Percentiles rank a stretch among this genome's conserved stretches.
Conservation (phyloP, 30 jellyfish, hydroid and myxozoan species). For the Aurelia aurita region DNA sequence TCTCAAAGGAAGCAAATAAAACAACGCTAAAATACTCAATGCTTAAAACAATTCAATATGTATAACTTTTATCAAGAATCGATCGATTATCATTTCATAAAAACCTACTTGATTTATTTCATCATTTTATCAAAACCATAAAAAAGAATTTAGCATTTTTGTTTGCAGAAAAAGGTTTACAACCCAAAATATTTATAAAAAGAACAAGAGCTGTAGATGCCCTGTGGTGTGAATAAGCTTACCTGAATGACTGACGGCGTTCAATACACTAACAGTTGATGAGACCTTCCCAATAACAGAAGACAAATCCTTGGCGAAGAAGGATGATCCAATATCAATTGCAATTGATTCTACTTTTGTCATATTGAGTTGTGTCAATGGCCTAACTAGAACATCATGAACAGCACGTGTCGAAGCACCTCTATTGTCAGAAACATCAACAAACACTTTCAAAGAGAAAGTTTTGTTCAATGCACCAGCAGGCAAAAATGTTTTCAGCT, state of each 20-base stretch:
- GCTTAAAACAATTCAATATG: too few relatives aligned
- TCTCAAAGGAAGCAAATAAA: too few relatives aligned
- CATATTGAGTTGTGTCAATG: slow-evolving; percentile 29
- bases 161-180: not conserved
- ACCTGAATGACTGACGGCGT: slow-evolving; percentile 44
- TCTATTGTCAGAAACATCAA: slow-evolving; percentile 70
- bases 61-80: too few relatives aligned
- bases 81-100: too few relatives aligned
- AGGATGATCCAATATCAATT: slow-evolving; percentile 53
- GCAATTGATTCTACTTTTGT: slow-evolving; percentile 3
- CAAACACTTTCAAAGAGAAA: slow-evolving; percentile 54
- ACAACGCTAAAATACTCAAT: too few relatives aligned
- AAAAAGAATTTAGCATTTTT: not conserved
- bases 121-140: not conserved
- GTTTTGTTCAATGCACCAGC: slow-evolving; percentile 36
- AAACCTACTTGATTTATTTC: not conserved
- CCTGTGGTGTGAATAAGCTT: not conserved
- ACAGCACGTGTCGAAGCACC: slow-evolving; percentile 57
- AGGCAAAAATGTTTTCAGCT: slow-evolving; percentile 31
- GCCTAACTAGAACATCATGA: slow-evolving; percentile 32
- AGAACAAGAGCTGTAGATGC: too few relatives aligned
- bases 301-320: slow-evolving; percentile 68
- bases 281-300: slow-evolving; percentile 53
- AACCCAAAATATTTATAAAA: not conserved
- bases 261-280: slow-evolving; percentile 37